Evolutionary conservation across 2,113 vertebrate genomes (phyloP).

Genomic region (Gracilinanus agilis): DNA sequence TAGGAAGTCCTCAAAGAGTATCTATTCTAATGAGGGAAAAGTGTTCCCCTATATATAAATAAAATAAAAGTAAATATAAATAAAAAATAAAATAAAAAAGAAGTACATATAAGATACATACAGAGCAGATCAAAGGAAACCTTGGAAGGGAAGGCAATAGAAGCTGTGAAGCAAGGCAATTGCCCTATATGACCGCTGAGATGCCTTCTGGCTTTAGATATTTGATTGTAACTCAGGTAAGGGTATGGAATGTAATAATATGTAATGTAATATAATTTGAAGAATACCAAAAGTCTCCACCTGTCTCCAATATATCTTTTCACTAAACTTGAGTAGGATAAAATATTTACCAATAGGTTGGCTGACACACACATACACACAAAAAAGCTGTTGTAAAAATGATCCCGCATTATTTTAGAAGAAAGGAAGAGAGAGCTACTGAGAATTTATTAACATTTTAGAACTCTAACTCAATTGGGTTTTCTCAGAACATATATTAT

Average conservation of each 20-base stretch:
- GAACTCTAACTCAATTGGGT: background rate
- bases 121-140: background rate
- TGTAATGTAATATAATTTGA: background rate
- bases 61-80: too few relatives aligned
- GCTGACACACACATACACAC: too few relatives aligned
- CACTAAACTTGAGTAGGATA: background rate
- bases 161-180: background rate
- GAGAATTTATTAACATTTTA: background rate
- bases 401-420: background rate
- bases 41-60: too few relatives aligned
- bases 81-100: background rate
- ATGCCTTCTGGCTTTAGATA: background rate
- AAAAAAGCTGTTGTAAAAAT: background rate
- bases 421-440: background rate
- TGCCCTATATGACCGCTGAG: background rate
- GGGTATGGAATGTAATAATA: background rate
- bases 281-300: background rate
- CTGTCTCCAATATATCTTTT: too few relatives aligned
- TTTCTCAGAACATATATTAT: background rate
- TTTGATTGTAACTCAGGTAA: background rate
- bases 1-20: background rate
- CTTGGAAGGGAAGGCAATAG: background rate
- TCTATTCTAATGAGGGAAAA: background rate
- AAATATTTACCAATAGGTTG: background rate
- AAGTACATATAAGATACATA: background rate